Conservation (phyloP, 1,140 invertebrate genomes). For the Cardiocondyla obscurior region DNA sequence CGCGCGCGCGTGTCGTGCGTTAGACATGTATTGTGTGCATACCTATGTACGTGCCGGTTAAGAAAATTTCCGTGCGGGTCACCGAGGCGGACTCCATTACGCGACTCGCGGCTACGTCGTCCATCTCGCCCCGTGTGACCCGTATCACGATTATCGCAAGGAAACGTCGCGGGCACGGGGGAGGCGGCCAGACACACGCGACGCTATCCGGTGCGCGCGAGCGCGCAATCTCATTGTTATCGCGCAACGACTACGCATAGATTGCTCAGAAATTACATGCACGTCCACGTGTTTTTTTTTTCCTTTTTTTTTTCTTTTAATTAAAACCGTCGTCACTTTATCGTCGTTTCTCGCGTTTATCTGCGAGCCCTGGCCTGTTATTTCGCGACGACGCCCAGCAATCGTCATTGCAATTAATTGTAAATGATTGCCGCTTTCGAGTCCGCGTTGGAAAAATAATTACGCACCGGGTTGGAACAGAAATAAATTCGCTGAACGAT, state of each 20-base stretch:
- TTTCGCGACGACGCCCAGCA: not conserved
- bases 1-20: not conserved
- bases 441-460: too few species aligned
- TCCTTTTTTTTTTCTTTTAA: too few species aligned
- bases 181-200: not conserved
- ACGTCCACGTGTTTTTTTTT: not conserved
- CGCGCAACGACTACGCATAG: not conserved
- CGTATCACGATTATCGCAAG: not conserved
- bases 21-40: not conserved
- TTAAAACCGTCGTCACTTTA: too few species aligned
- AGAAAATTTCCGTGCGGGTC: not conserved
- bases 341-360: constrained; percentile 5
- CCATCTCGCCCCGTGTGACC: not conserved
- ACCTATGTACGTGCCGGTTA: not conserved
- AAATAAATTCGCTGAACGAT: too few species aligned
- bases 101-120: not conserved
- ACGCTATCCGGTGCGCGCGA: not conserved
- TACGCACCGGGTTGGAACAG: too few species aligned
- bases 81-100: not conserved
- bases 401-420: not conserved
- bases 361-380: not conserved
- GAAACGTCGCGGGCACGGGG: not conserved
- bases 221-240: not conserved
- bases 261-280: not conserved
- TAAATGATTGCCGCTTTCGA: not conserved